Evolutionary conservation across 2,797 vertebrate genomes (phyloP).

Genomic region (Notolepis coatsorum): DNA sequence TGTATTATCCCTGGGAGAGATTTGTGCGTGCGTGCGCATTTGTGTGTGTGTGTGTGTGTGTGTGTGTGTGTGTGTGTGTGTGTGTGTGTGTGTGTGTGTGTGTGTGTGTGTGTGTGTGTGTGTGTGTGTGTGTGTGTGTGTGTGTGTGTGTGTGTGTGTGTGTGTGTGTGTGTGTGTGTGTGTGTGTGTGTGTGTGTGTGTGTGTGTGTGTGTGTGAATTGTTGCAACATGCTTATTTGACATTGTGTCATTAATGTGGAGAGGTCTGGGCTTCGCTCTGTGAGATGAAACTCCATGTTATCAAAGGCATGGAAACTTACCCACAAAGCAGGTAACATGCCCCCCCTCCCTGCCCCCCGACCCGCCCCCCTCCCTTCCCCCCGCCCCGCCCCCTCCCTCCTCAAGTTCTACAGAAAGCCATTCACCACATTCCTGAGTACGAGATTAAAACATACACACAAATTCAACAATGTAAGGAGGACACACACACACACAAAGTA

Average conservation of each 20-base stretch:
- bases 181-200: background rate
- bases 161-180: background rate
- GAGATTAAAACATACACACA: constrained; percentile 52
- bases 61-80: too few species aligned
- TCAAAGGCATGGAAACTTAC: constrained; percentile 70
- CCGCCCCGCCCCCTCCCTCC: constrained; percentile 3
- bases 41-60: too few species aligned
- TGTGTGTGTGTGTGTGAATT: constrained; percentile 27
- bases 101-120: too few species aligned
- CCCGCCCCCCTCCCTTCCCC: constrained; percentile 11
- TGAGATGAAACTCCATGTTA: constrained; percentile 43
- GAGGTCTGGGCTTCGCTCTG: constrained; percentile 29
- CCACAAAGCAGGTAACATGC: constrained; percentile 41
- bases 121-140: background rate
- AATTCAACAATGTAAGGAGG: constrained; percentile 19
- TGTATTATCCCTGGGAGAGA: too few species aligned
- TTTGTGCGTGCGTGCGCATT: too few species aligned
- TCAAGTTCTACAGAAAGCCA: constrained; percentile 16
- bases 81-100: too few species aligned
- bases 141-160: too few species aligned
- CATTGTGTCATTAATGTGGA: constrained; percentile 26
- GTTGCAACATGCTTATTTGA: constrained; percentile 64
- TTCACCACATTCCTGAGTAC: constrained; percentile 57
- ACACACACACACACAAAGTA: constrained; percentile 14
- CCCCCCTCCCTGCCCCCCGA: constrained; percentile 21